Percentiles rank a stretch among this genome's conserved stretches.
Evolutionary conservation across 2,888 invertebrate species (phyloP).

Genomic region (Therioaphis trifolii): DNA sequence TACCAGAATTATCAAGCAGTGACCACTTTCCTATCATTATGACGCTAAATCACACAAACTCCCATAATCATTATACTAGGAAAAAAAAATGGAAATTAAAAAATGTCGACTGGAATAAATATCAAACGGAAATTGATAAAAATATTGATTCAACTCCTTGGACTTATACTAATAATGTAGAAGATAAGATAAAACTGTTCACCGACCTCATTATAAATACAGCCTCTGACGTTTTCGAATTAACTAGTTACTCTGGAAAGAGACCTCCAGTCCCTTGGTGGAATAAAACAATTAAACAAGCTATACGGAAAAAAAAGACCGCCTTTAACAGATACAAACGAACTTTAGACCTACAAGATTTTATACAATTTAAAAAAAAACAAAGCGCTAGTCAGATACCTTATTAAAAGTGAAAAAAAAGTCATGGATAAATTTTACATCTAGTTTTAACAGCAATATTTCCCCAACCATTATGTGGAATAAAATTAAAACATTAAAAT

Average conservation of each 20-base stretch:
- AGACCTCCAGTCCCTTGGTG: slow-evolving; percentile 20
- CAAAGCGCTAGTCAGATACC: no score
- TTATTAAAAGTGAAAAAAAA: no score
- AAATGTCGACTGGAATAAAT: no score
- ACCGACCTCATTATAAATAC: slow-evolving; percentile 9
- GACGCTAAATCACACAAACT: slow-evolving; percentile 21
- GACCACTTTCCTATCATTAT: slow-evolving; percentile 16
- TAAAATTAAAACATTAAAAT: no score
- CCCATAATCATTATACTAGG: not conserved
- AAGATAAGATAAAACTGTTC: slow-evolving; percentile 12
- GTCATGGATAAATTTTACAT: no score
- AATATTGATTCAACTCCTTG: slow-evolving; percentile 19
- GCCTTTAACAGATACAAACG: no score
- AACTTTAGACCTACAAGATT: no score
- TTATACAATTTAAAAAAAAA: no score
- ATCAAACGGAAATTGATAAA: not conserved
- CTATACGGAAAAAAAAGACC: not conserved
- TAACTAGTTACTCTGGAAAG: not conserved
- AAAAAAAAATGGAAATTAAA: no score
- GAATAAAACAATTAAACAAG: not conserved
- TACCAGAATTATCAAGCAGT: slow-evolving; percentile 34
- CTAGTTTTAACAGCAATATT: no score
- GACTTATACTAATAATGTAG: not conserved
- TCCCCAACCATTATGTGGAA: no score
- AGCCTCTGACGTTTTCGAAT: not conserved